A percentile compares a stretch with the other conserved stretches of the same genome.
phyloP scores from a whole-genome alignment of 1,140 invertebrate species.

The Penaeus japonicus region DNA sequence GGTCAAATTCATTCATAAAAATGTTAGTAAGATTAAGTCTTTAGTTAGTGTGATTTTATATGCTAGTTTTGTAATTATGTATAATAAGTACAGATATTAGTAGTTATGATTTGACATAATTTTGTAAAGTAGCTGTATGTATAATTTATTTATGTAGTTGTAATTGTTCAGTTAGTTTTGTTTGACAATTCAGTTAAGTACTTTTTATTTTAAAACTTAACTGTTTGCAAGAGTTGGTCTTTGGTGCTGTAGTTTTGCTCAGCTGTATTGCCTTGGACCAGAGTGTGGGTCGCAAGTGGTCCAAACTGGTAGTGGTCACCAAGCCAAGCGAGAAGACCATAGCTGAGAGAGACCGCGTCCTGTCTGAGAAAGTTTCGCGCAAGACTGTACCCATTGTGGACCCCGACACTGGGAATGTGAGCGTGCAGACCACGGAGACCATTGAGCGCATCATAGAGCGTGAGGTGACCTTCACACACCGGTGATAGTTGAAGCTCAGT shows the following conservation, averaged over 20 bases:
- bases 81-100: too few species aligned
- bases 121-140: too few species aligned
- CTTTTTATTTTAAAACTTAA: too few species aligned
- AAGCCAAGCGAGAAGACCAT: constrained; percentile 44
- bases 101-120: too few species aligned
- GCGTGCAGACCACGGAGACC: constrained; percentile 37
- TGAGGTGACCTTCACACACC: constrained; percentile 37
- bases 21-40: too few species aligned
- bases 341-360: constrained; percentile 39
- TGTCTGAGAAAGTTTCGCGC: constrained; percentile 47
- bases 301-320: constrained; percentile 44
- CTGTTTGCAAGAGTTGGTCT: too few species aligned
- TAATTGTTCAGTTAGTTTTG: too few species aligned
- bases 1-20: too few species aligned
- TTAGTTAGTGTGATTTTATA: too few species aligned
- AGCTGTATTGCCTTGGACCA: constrained; percentile 38
- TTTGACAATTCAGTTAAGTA: too few species aligned
- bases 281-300: constrained; percentile 41
- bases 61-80: too few species aligned
- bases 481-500: not conserved
- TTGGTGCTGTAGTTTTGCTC: constrained; percentile 19
- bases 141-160: too few species aligned
- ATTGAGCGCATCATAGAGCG: constrained; percentile 52
- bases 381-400: constrained; percentile 42
- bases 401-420: constrained; percentile 42